Evolutionary conservation across 2,113 vertebrate species (phyloP).

Genomic region (Poecilia latipinna): DNA sequence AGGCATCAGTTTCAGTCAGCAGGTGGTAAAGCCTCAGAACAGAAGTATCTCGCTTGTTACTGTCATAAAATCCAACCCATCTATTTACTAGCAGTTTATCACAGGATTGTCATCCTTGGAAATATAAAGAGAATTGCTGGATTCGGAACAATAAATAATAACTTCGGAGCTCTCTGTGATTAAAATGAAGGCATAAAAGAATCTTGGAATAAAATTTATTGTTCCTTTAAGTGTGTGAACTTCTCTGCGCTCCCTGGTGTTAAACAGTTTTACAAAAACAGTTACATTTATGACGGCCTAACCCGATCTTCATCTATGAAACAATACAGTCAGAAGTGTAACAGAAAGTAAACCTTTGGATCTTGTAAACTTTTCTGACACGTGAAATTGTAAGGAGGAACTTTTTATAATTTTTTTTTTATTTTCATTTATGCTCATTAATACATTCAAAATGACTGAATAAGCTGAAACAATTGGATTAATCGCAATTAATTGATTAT

Average conservation of each 20-base stretch:
- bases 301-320: not conserved
- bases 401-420: too few species aligned
- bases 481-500: too few species aligned
- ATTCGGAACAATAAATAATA: not conserved
- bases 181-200: not conserved
- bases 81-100: slow-evolving; percentile 12
- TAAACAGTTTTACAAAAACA: not conserved
- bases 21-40: slow-evolving; percentile 12
- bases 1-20: not conserved
- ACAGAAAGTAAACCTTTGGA: not conserved
- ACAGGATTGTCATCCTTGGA: slow-evolving; percentile 10
- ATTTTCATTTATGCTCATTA: too few species aligned
- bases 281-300: not conserved
- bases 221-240: slow-evolving; percentile 32
- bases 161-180: slow-evolving; percentile 4
- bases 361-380: too few species aligned
- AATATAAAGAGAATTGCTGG: not conserved
- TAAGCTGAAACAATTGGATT: too few species aligned
- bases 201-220: slow-evolving; percentile 8
- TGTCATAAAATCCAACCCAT: slow-evolving; percentile 4
- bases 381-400: too few species aligned
- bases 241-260: not conserved
- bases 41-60: not conserved
- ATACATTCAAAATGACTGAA: too few species aligned
- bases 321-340: not conserved